Conservation (phyloP, 2,888 invertebrate species). For the Xanthia icteritia region DNA sequence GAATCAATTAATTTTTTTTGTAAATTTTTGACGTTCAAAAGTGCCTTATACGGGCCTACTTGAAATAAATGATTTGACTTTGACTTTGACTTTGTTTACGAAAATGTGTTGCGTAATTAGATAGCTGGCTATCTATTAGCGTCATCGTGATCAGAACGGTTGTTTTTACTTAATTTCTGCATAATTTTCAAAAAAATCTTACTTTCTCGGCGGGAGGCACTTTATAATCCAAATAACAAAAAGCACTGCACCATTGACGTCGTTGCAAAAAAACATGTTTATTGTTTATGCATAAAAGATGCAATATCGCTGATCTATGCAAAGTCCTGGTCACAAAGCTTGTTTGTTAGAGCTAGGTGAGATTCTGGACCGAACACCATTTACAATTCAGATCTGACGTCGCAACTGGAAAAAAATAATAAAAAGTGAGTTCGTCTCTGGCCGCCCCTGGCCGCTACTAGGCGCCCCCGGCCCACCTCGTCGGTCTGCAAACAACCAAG, state of each 20-base stretch:
- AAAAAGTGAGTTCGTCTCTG: slow-evolving; percentile 43
- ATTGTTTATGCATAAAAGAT: slow-evolving; percentile 67
- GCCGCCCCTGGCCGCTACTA: not conserved
- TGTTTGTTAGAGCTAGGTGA: slow-evolving; percentile 65
- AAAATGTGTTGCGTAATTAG: too few relatives aligned
- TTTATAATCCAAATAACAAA: slow-evolving; percentile 19
- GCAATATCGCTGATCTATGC: slow-evolving; percentile 64
- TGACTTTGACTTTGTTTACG: too few relatives aligned
- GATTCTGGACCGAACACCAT: slow-evolving; percentile 55
- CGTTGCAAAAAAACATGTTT: slow-evolving; percentile 56
- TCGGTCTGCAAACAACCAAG: slow-evolving; percentile 49
- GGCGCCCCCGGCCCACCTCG: not conserved
- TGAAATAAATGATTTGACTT: too few relatives aligned
- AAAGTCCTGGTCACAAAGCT: slow-evolving; percentile 66
- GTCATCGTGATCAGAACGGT: too few relatives aligned
- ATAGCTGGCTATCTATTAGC: too few relatives aligned
- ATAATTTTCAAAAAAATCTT: not conserved
- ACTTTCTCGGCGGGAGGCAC: not conserved
- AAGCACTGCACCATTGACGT: not conserved
- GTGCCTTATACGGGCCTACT: too few relatives aligned
- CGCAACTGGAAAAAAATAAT: slow-evolving; percentile 58
- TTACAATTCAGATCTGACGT: slow-evolving; percentile 70
- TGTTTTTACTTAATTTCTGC: too few relatives aligned
- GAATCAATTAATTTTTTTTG: too few relatives aligned
- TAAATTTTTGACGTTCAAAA: too few relatives aligned